Evolutionary conservation across 1,140 invertebrate genomes (phyloP).

Genomic region (Pseudachorutes palmiensis): DNA sequence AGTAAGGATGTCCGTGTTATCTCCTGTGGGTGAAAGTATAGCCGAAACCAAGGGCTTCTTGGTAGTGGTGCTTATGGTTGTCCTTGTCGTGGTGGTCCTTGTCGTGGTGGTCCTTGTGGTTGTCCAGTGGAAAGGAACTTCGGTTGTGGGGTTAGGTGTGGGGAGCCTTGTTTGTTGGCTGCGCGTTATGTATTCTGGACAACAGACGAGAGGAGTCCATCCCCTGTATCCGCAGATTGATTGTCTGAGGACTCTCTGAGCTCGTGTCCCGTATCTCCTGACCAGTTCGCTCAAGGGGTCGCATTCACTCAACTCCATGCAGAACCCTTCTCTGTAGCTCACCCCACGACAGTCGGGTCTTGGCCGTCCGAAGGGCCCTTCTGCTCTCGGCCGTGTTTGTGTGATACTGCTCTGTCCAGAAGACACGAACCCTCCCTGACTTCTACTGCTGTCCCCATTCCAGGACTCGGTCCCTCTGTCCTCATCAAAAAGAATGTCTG

Average conservation of each 20-base stretch:
- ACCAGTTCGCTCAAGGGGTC: constrained; percentile 14
- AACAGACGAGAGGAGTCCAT: constrained; percentile 49
- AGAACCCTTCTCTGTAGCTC: constrained; percentile 24
- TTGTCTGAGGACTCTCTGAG: constrained; percentile 42
- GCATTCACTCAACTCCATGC: constrained; percentile 19
- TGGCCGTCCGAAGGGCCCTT: background rate
- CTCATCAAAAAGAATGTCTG: constrained; percentile 23
- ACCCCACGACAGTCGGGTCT: constrained; percentile 28
- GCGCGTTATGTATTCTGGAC: constrained; percentile 38
- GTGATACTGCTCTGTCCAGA: constrained; percentile 1
- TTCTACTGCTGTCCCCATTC: background rate
- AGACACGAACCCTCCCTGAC: background rate
- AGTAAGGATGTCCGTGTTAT: background rate
- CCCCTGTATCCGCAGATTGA: constrained; percentile 50
- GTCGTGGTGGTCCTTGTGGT: background rate
- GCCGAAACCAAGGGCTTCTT: background rate
- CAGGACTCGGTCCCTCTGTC: background rate
- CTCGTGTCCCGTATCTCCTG: background rate
- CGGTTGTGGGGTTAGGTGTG: constrained; percentile 10
- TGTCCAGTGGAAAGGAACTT: background rate
- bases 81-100: too few species aligned
- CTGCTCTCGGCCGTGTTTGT: background rate
- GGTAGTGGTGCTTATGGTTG: background rate
- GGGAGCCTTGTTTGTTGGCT: background rate
- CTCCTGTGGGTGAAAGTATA: background rate